Evolutionary conservation across 1,140 invertebrate genomes (phyloP).

Genomic region (Rhagoletis zephyria): DNA sequence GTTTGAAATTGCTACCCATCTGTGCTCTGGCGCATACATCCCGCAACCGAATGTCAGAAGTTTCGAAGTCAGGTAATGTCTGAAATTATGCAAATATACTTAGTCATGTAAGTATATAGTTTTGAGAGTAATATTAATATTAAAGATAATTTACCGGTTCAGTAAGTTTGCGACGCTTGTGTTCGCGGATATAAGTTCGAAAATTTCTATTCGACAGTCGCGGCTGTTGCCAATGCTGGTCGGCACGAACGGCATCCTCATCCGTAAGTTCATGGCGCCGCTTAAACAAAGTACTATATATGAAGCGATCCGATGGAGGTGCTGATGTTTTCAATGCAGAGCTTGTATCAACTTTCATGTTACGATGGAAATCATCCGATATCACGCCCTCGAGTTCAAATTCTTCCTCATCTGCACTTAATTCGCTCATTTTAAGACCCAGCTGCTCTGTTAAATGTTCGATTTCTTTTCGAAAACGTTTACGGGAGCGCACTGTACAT

Average conservation of each 20-base stretch:
- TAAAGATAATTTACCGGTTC: constrained; percentile 74
- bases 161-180: constrained; percentile 78
- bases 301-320: constrained; percentile 56
- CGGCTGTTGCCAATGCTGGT: constrained; percentile 62
- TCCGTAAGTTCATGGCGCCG: constrained; percentile 62
- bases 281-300: constrained; percentile 69
- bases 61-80: constrained; percentile 73
- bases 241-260: constrained; percentile 62
- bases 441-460: constrained; percentile 71
- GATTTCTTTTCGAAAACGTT: constrained; percentile 68
- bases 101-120: constrained; percentile 6
- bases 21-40: constrained; percentile 69
- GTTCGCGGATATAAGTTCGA: constrained; percentile 78
- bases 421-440: constrained; percentile 53
- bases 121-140: constrained; percentile 61
- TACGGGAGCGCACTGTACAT: constrained; percentile 74
- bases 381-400: background rate
- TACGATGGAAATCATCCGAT: background rate
- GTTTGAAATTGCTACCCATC: constrained; percentile 68
- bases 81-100: constrained; percentile 61
- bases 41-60: constrained; percentile 65
- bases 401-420: constrained; percentile 67
- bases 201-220: constrained; percentile 79
- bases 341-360: background rate
- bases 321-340: background rate